A percentile compares a stretch with the other conserved stretches of the same genome.
Conservation (phyloP, 2,113 vertebrate species). For the Pachycephala philippinensis region DNA sequence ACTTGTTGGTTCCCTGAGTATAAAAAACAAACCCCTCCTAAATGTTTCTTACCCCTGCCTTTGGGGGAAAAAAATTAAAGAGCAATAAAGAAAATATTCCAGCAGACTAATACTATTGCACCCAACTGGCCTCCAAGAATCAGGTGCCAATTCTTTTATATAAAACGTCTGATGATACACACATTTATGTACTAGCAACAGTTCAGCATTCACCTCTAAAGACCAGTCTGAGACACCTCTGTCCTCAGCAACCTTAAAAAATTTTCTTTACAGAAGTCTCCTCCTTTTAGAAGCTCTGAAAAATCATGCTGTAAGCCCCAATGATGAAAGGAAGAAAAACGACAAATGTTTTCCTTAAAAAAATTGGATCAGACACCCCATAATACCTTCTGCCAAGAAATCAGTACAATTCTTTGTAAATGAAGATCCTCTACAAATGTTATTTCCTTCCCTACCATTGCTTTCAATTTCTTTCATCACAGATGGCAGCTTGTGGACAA, state of each 20-base stretch:
- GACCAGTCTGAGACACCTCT: background rate
- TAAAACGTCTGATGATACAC: background rate
- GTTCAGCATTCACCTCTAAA: background rate
- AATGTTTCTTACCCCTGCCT: background rate
- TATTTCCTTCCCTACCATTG: background rate
- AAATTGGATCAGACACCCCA: background rate
- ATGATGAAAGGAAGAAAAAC: background rate
- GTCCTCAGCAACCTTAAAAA: background rate
- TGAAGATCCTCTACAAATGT: background rate
- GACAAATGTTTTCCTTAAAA: background rate
- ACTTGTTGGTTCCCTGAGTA: background rate
- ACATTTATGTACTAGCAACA: background rate
- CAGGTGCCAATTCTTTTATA: background rate
- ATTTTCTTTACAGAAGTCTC: background rate
- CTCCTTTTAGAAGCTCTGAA: background rate
- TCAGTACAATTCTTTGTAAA: background rate
- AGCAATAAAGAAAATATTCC: background rate
- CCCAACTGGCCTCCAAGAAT: accelerated
- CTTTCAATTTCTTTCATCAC: background rate
- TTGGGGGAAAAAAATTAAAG: background rate
- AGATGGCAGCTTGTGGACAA: background rate
- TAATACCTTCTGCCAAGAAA: background rate
- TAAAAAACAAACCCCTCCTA: background rate
- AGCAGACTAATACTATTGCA: background rate
- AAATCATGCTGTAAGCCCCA: background rate